These are phyloP conservation scores for Polypterus senegalus DNA, from an alignment of 2,113 vertebrate genomes.

Conservation along the genomic window DNA sequence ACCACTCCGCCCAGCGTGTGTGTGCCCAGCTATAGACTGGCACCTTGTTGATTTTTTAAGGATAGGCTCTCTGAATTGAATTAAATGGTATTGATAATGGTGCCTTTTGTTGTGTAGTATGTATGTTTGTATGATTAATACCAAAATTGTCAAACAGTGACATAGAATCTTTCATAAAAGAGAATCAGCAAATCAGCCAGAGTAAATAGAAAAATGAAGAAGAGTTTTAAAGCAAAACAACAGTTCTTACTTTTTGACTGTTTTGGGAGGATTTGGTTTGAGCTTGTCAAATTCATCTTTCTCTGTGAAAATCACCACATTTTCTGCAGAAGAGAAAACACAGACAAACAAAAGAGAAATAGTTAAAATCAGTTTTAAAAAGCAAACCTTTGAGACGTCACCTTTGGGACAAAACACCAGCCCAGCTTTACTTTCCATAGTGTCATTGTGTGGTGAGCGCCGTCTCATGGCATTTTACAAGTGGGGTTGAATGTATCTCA, in stretches of 20 bases:
- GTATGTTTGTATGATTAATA: background rate
- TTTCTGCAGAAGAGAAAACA: slow-evolving; percentile 49
- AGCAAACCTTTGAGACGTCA: too few relatives aligned
- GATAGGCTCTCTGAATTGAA: background rate
- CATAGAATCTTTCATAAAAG: background rate
- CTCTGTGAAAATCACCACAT: slow-evolving; percentile 83
- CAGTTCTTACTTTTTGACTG: slow-evolving; percentile 71
- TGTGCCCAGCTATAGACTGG: too few relatives aligned
- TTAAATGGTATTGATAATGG: background rate
- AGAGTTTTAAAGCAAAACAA: background rate
- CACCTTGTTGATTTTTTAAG: background rate
- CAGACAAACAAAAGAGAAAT: background rate
- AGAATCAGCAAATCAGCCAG: background rate
- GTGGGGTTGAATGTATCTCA: too few relatives aligned
- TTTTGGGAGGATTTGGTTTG: slow-evolving; percentile 71
- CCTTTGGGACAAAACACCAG: too few relatives aligned
- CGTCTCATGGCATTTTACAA: too few relatives aligned
- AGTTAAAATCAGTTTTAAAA: background rate
- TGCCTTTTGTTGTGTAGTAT: too few relatives aligned
- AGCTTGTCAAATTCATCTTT: slow-evolving; percentile 94
- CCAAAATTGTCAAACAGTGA: background rate
- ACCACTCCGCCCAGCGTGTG: too few relatives aligned
- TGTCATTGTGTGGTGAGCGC: too few relatives aligned
- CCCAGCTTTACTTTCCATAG: too few relatives aligned
- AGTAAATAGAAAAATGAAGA: background rate